Evolutionary conservation across 1,140 invertebrate genomes (phyloP).

Genomic region (Chrysopa pallens): DNA sequence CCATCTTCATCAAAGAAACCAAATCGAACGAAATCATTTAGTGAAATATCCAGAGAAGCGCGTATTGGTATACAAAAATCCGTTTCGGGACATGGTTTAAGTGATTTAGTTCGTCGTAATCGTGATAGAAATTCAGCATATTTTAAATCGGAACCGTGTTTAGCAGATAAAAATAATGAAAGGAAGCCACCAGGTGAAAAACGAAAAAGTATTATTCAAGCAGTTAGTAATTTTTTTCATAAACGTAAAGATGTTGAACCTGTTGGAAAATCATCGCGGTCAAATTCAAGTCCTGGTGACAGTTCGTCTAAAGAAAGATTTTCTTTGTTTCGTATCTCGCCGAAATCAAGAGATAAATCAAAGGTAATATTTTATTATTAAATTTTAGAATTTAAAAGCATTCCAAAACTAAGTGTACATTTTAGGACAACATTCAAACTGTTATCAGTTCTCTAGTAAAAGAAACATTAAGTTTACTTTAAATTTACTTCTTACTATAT

Average conservation of each 20-base stretch:
- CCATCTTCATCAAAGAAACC: not conserved
- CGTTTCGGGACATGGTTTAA: not conserved
- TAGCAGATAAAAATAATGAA: constrained; percentile 23
- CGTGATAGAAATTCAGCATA: constrained; percentile 11
- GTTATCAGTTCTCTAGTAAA: no score
- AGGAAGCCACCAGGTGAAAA: constrained; percentile 41
- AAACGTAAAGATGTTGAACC: constrained; percentile 29
- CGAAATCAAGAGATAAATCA: constrained; percentile 45
- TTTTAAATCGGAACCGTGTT: constrained; percentile 38
- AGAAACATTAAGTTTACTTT: no score
- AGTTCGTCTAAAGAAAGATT: constrained; percentile 28
- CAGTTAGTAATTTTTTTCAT: constrained; percentile 63
- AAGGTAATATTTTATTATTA: constrained; percentile 40
- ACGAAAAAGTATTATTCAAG: constrained; percentile 66
- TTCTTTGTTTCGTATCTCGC: constrained; percentile 38
- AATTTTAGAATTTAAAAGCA: no score
- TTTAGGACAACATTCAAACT: no score
- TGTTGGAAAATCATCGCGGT: constrained; percentile 11
- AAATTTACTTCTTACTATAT: no score
- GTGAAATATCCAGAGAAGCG: not conserved
- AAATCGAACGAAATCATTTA: not conserved
- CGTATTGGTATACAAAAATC: not conserved
- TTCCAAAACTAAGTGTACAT: no score
- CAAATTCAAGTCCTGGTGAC: constrained; percentile 21
- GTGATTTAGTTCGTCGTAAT: not conserved